Percentiles rank a stretch among this genome's conserved stretches.
phyloP scores from a whole-genome alignment of 23 tunicate species.

The Halocynthia roretzi region DNA sequence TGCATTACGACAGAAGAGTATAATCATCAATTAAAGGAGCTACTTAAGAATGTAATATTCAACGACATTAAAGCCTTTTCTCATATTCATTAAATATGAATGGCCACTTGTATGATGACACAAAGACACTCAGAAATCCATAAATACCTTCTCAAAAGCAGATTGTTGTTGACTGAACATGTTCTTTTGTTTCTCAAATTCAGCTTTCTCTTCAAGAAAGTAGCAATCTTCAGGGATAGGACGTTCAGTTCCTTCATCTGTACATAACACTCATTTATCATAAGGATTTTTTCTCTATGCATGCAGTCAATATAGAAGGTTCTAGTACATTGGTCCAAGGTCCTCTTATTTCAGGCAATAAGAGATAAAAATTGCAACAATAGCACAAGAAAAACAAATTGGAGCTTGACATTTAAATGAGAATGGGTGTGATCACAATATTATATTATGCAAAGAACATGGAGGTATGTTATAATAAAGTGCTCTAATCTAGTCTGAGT shows the following conservation, averaged over 20 bases:
- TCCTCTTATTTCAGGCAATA: too few relatives aligned
- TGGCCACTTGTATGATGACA: not conserved
- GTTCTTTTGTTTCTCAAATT: slow-evolving; percentile 48
- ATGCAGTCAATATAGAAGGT: too few relatives aligned
- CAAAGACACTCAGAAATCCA: not conserved
- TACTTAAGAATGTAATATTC: not conserved
- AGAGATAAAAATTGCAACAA: not conserved
- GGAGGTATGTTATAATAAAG: too few relatives aligned
- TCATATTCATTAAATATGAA: too few relatives aligned
- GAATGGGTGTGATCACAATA: too few relatives aligned
- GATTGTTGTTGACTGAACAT: slow-evolving; percentile 38
- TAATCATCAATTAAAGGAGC: not conserved
- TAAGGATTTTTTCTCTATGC: too few relatives aligned
- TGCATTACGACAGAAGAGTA: not conserved
- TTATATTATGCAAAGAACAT: too few relatives aligned
- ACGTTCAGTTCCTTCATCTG: slow-evolving; percentile 25
- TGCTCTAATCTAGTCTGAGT: too few relatives aligned
- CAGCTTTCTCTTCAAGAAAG: slow-evolving; percentile 88
- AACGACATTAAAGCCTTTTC: not conserved
- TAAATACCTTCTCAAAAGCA: slow-evolving; percentile 68
- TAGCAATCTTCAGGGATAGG: slow-evolving; percentile 43
- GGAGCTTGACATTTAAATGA: not conserved
- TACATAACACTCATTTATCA: not conserved
- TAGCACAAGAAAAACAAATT: not conserved
- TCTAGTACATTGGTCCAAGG: too few relatives aligned